These are phyloP conservation scores for Stichopus chloronotus DNA, from an alignment of 35 echinoderm and acorn worm species.

Conservation along the genomic window DNA sequence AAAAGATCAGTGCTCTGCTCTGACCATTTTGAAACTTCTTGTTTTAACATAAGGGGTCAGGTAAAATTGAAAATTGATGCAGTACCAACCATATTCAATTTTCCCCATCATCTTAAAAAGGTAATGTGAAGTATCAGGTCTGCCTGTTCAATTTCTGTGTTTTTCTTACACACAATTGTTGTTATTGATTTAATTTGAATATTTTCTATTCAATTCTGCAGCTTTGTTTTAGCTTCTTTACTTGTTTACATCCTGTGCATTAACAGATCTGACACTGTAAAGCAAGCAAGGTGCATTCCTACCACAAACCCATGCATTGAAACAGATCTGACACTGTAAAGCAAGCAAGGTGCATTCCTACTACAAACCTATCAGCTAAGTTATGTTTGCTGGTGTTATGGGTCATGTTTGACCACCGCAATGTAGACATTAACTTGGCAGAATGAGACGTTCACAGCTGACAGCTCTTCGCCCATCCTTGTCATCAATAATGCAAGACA, in stretches of 20 bases:
- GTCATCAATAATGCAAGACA: too few relatives aligned
- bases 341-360: not conserved
- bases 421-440: too few relatives aligned
- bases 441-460: too few relatives aligned
- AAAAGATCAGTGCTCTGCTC: slow-evolving; percentile 32
- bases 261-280: too few relatives aligned
- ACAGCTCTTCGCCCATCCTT: too few relatives aligned
- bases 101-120: slow-evolving; percentile 46
- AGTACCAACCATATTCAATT: slow-evolving; percentile 62
- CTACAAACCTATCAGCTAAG: too few relatives aligned
- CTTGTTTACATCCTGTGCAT: too few relatives aligned
- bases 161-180: not conserved
- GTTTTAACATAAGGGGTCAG: slow-evolving; percentile 54
- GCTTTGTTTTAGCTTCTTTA: not conserved
- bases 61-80: slow-evolving; percentile 34
- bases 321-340: not conserved
- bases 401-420: too few relatives aligned
- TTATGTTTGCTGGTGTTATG: too few relatives aligned
- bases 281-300: too few relatives aligned
- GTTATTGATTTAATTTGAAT: not conserved
- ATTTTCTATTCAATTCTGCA: not conserved
- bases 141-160: not conserved
- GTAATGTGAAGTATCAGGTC: not conserved
- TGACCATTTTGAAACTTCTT: slow-evolving; percentile 49
- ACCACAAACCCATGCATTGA: too few relatives aligned